A percentile compares a stretch with the other conserved stretches of the same genome.
Evolutionary conservation across 2,797 vertebrate genomes (phyloP).

Genomic region (Lacerta agilis): DNA sequence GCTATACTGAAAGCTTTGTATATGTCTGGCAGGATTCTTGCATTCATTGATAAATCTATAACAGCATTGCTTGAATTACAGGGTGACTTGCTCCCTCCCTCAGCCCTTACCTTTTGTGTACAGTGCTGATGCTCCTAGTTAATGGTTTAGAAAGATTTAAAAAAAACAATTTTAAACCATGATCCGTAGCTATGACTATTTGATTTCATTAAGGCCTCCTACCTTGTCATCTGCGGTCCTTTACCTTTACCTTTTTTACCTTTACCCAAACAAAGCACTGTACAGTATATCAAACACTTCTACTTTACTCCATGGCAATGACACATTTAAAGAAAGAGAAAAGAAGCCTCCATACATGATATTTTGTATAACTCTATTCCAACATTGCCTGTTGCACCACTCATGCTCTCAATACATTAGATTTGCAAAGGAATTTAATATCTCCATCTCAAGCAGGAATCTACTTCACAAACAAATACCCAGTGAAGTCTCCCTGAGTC

Average conservation of each 20-base stretch:
- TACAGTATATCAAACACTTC: background rate
- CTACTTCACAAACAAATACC: background rate
- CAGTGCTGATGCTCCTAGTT: background rate
- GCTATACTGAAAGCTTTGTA: background rate
- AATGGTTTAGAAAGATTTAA: background rate
- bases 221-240: background rate
- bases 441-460: background rate
- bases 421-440: slow-evolving; percentile 4
- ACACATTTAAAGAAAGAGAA: background rate
- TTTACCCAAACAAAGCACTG: background rate
- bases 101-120: background rate
- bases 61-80: background rate
- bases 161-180: background rate
- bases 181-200: background rate
- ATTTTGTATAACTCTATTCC: background rate
- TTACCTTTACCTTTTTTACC: too few species aligned
- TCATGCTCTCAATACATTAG: background rate
- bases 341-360: too few species aligned
- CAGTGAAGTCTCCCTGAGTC: slow-evolving; percentile 13
- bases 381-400: background rate
- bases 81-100: too few species aligned
- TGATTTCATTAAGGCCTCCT: background rate
- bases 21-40: background rate
- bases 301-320: background rate
- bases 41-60: background rate